Evolutionary conservation across 2,113 vertebrate genomes (phyloP), one percentile per base, ranked within the genome.

Genomic region (Notarius lentiginosus): DNA sequence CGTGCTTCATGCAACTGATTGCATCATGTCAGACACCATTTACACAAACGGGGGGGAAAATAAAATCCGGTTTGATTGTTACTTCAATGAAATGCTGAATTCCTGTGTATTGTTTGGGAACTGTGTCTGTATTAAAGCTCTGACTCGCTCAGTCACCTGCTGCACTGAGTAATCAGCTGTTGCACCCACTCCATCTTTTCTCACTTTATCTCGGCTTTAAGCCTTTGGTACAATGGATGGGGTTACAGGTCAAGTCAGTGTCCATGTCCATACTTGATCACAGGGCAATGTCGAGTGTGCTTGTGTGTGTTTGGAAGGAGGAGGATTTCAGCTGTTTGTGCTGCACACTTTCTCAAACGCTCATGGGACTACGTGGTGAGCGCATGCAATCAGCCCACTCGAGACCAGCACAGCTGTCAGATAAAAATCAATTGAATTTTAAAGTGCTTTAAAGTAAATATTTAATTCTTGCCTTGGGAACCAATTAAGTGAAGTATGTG

Each of bases 401-500:
- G 89, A 92, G 91, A 92, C 90, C 84, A 80, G 87, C 92, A 93
- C 92, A 93, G 91, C 92, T 92, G 92, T 93, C 91, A 93, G 91
- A 91, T 91, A 92, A 91, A 93, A 93, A 93, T 92, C 92, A 93
- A 93, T 93, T 90, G 91, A 91, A 93, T 93, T 93, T 92, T 93
- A 92, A 93, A 93, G 91, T 89, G 90, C 88, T 91, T 93, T 91
- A 91, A 91, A 93, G 92, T 93, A 93, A 93, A 93, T 93, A 93
- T 93, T 93, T 92, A 93, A 93, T 92, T 92, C 90, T 93, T 93
- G 92, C 91, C 92, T 92, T 93, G 92, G 92, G 92, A 93, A 91
- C 91, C 92, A 93, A 93, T 93, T 93, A 93, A 93, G 90, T 91
- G 91, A 89, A 89, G 90, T 91, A 88, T 91, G 92, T 90, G 90